Evolutionary conservation across 2,888 invertebrate genomes (phyloP), one percentile per base, ranked within the genome.

Genomic region (Zeuzera pyrina): DNA sequence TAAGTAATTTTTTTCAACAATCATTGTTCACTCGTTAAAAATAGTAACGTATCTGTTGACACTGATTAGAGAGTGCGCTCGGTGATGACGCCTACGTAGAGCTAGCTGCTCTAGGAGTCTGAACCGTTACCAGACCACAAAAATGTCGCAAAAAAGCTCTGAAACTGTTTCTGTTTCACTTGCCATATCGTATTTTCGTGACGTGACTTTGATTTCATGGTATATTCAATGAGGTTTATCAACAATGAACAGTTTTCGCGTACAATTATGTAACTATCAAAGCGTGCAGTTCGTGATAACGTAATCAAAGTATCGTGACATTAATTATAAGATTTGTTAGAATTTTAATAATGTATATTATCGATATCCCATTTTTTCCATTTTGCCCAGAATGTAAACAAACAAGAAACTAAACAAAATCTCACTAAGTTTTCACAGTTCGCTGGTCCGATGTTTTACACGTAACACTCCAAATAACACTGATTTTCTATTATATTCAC

Each of bases 81-180:
- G n/a, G n/a, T n/a, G n/a, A n/a, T n/a, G n/a, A n/a, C n/a, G n/a
- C 8, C 19, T 19, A 19, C 8, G 5, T 19, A 8, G 8, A 15
- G 28, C 15, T 28, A 10, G n/a, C 8, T 8, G 47, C 48, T 58
- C 54, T 65, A 55, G 59, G 54, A 64, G 60, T 53, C 50, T 47
- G 56, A 62, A 77, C 77, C 74, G 78, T 78, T 77, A 71, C 50
- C 52, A 55, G 56, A 67, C 62, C 63, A 71, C 71, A 67, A 70
- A 67, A 73, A 68, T 69, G 59, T 57, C 62, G 63, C 68, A 66
- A 71, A 73, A 70, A 76, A 74, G 46, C 54, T 54, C 53, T 49
- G 56, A 64, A 69, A 68, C 71, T 71, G 71, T 76, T 73, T 72
- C 68, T 73, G 65, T 74, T 73, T 73, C 64, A 74, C 68, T 73